Evolutionary conservation across 2,888 invertebrate genomes (phyloP).

Genomic region (Gortyna flavago): DNA sequence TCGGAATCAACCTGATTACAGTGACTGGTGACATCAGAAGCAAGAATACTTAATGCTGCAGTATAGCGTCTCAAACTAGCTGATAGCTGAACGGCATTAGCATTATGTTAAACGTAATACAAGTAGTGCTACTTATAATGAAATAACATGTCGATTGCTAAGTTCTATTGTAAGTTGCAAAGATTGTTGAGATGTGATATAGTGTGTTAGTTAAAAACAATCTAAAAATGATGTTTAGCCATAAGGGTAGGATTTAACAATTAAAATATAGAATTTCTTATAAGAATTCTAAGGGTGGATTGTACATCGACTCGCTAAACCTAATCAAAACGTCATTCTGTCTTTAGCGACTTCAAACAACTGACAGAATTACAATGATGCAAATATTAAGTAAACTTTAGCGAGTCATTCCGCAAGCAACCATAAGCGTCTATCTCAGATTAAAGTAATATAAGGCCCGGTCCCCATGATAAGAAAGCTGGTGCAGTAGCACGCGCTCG

Average conservation of each 20-base stretch:
- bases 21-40: constrained; percentile 17
- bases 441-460: constrained; percentile 15
- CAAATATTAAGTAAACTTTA: neutral
- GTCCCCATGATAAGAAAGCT: constrained; percentile 6
- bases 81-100: constrained; percentile 23
- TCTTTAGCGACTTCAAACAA: constrained; percentile 3
- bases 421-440: constrained; percentile 15
- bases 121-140: constrained; percentile 52
- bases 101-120: constrained; percentile 32
- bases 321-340: neutral
- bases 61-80: constrained; percentile 20
- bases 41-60: constrained; percentile 17
- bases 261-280: constrained; percentile 11
- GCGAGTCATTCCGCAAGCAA: constrained; percentile 17
- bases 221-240: constrained; percentile 23
- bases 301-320: constrained; percentile 21
- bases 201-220: constrained; percentile 26
- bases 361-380: constrained; percentile 12
- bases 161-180: constrained; percentile 37
- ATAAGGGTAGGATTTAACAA: constrained; percentile 10
- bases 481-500: neutral
- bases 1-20: constrained; percentile 14
- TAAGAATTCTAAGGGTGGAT: constrained; percentile 4
- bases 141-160: constrained; percentile 53
- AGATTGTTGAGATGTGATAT: constrained; percentile 15